Conservation (phyloP, 1,140 invertebrate genomes). For the Helicorthomorpha holstii region DNA sequence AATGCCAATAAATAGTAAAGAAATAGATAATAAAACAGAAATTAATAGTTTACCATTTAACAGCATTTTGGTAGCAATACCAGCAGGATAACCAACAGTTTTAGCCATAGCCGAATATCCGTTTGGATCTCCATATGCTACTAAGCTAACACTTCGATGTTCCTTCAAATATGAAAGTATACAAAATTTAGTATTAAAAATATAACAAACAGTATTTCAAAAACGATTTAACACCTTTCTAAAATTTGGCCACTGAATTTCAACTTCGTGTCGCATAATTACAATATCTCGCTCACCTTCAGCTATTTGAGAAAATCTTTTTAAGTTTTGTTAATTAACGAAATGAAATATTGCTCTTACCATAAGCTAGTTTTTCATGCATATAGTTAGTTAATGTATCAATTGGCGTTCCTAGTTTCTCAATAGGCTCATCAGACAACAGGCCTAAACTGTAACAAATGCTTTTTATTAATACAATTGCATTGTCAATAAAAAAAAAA, state of each 20-base stretch:
- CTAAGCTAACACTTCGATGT: constrained; percentile 72
- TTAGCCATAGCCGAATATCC: constrained; percentile 94
- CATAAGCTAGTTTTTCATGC: constrained; percentile 63
- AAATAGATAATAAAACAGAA: constrained; percentile 2
- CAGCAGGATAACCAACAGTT: constrained; percentile 89
- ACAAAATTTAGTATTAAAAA: background rate
- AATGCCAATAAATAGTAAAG: constrained; percentile 5
- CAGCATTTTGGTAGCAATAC: constrained; percentile 94
- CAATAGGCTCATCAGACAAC: constrained; percentile 56
- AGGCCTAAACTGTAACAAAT: constrained; percentile 55
- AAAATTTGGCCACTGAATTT: constrained; percentile 78
- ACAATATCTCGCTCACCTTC: constrained; percentile 82
- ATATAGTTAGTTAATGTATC: constrained; percentile 80
- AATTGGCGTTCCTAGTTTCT: constrained; percentile 69
- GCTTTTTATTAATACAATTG: too few species aligned
- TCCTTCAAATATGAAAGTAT: constrained; percentile 33
- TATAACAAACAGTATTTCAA: background rate
- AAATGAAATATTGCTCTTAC: constrained; percentile 28
- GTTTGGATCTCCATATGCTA: constrained; percentile 69
- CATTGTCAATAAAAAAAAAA: constrained; percentile 6
- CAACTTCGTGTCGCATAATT: constrained; percentile 81
- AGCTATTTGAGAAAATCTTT: constrained; percentile 28
- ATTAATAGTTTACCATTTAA: constrained; percentile 66
- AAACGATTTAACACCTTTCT: constrained; percentile 22
- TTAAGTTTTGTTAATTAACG: background rate